Percentiles rank a stretch among this genome's conserved stretches.
These are phyloP conservation scores for Wasmannia auropunctata DNA, from an alignment of 1,140 invertebrate species.

Conservation along the genomic window DNA sequence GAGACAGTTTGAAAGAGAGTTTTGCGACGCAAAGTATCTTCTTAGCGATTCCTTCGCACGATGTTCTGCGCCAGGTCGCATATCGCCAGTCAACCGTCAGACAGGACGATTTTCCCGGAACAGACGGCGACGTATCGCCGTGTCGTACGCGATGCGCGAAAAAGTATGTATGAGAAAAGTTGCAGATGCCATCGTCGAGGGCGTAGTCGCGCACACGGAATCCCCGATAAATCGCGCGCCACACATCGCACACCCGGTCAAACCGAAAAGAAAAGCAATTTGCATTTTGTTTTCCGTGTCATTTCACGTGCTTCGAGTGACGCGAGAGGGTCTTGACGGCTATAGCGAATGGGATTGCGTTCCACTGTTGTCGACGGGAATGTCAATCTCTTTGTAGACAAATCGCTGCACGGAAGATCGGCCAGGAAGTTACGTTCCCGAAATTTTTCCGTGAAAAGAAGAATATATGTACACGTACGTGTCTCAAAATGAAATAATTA, in stretches of 20 bases:
- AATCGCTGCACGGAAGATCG: not conserved
- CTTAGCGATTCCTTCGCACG: not conserved
- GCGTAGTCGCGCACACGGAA: not conserved
- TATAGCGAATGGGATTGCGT: not conserved
- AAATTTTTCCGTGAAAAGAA: no score
- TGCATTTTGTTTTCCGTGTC: slow-evolving; percentile 67
- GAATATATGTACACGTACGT: no score
- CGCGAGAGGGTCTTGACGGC: not conserved
- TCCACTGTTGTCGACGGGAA: not conserved
- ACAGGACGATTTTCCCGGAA: not conserved
- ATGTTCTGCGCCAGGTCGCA: not conserved
- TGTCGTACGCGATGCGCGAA: not conserved
- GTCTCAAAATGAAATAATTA: not conserved
- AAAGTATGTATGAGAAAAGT: slow-evolving; percentile 54
- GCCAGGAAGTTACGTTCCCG: not conserved
- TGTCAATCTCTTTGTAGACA: slow-evolving; percentile 1
- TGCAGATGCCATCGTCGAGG: slow-evolving; percentile 17
- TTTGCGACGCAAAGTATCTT: not conserved
- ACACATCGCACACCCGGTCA: slow-evolving; percentile 20
- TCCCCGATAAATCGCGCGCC: slow-evolving; percentile 50
- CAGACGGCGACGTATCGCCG: slow-evolving; percentile 42
- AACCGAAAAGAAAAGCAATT: slow-evolving; percentile 67
- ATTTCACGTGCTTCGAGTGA: slow-evolving; percentile 39
- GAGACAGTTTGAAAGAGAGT: not conserved
- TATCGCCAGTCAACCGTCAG: slow-evolving; percentile 24